A percentile compares a stretch with the other conserved stretches of the same genome.
These are phyloP conservation scores for Poliocrania exsul DNA, from an alignment of 2,797 vertebrate genomes.

Conservation along the genomic window DNA sequence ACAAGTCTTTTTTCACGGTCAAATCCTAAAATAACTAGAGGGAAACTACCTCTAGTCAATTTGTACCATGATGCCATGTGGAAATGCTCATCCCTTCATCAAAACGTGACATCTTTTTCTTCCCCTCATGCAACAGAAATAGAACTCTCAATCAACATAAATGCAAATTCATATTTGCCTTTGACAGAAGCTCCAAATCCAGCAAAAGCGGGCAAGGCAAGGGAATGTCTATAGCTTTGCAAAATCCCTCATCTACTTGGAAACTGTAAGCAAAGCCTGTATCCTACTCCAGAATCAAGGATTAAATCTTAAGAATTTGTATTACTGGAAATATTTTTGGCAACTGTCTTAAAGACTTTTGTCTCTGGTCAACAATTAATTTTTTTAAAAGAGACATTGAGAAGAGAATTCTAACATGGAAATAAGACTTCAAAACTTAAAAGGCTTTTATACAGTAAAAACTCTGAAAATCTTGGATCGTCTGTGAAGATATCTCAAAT, in stretches of 20 bases:
- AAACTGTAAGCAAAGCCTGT: neutral
- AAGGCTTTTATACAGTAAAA: neutral
- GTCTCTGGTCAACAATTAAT: neutral
- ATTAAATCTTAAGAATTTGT: neutral
- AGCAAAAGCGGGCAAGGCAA: neutral
- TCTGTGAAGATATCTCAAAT: neutral
- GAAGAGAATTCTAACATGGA: neutral
- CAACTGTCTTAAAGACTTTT: neutral
- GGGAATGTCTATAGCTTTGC: neutral
- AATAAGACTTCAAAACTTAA: neutral
- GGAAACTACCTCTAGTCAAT: rapidly evolving
- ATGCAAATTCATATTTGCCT: neutral
- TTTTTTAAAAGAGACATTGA: neutral
- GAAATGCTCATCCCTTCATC: neutral
- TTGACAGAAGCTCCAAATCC: neutral
- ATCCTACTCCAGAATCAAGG: neutral
- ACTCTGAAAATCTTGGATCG: neutral
- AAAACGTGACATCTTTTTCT: neutral
- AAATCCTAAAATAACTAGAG: neutral
- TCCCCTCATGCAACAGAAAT: neutral
- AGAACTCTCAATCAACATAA: neutral
- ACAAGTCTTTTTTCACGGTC: neutral
- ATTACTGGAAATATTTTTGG: neutral
- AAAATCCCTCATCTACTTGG: neutral
- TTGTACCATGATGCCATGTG: neutral